Conservation (phyloP, 1,140 invertebrate species). For the Archivesica marissinica region DNA sequence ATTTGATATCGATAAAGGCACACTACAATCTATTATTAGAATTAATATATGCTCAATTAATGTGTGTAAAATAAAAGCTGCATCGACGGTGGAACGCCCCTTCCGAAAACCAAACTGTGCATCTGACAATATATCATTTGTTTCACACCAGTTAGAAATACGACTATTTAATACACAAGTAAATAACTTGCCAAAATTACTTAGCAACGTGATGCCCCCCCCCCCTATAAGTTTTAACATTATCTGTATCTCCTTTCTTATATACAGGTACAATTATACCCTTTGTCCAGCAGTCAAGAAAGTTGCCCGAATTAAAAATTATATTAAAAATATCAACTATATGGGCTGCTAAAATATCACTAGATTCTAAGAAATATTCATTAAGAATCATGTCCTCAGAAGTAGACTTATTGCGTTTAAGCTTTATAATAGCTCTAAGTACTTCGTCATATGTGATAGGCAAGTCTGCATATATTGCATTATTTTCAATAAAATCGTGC, state of each 20-base stretch:
- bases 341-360: conserved; percentile 12
- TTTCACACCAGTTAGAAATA: too few relatives aligned
- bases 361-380: conserved; percentile 26
- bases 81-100: too few relatives aligned
- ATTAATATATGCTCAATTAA: too few relatives aligned
- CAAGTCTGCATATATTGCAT: conserved; percentile 7
- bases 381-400: background rate
- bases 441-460: background rate
- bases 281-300: background rate
- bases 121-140: too few relatives aligned
- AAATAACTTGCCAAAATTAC: too few relatives aligned
- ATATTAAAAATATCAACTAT: background rate
- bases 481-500: conserved; percentile 5
- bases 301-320: background rate
- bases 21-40: too few relatives aligned
- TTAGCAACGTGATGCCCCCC: too few relatives aligned
- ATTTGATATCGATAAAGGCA: too few relatives aligned
- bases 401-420: background rate
- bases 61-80: too few relatives aligned
- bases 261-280: background rate
- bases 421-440: background rate
- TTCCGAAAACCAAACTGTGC: too few relatives aligned
- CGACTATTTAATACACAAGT: too few relatives aligned
- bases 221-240: conserved; percentile 3
- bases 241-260: conserved; percentile 10